Percentiles rank a stretch among this genome's conserved stretches.
phyloP scores from a whole-genome alignment of 2,113 vertebrate species.

The Ictidomys tridecemlineatus region DNA sequence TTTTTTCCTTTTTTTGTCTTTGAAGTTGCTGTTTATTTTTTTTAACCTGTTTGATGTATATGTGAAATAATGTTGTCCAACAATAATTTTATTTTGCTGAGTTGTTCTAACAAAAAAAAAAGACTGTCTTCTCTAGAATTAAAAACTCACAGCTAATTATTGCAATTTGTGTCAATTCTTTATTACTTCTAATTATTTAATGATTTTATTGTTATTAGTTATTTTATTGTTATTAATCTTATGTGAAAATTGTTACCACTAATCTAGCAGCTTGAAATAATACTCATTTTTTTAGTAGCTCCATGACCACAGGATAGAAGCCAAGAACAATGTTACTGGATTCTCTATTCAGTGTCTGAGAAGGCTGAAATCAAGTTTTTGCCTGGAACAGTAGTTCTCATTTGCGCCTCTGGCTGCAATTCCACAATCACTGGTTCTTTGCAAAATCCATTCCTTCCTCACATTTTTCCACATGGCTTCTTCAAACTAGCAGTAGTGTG shows the following conservation, averaged over 20 bases:
- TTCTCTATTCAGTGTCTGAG: background rate
- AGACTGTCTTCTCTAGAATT: background rate
- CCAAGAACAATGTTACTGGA: background rate
- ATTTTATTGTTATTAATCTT: background rate
- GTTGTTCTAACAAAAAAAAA: no score
- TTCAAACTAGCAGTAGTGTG: background rate
- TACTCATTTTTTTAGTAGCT: background rate
- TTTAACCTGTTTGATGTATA: no score
- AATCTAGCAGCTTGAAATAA: background rate
- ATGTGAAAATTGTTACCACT: background rate
- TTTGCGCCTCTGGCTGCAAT: background rate
- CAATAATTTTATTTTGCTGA: no score
- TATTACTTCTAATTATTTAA: background rate
- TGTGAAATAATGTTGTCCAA: no score
- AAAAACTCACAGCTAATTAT: background rate
- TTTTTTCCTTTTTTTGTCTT: no score
- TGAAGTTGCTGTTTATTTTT: no score
- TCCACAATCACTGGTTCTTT: background rate
- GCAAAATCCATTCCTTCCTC: background rate
- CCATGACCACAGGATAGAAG: background rate
- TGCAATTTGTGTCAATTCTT: background rate
- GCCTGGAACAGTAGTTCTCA: background rate
- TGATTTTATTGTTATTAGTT: background rate
- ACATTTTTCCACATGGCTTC: background rate
- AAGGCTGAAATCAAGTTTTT: background rate